Evolutionary conservation across 2,797 vertebrate genomes (phyloP), one percentile per base, ranked within the genome.

Genomic region (Mormyrops attenuatus): DNA sequence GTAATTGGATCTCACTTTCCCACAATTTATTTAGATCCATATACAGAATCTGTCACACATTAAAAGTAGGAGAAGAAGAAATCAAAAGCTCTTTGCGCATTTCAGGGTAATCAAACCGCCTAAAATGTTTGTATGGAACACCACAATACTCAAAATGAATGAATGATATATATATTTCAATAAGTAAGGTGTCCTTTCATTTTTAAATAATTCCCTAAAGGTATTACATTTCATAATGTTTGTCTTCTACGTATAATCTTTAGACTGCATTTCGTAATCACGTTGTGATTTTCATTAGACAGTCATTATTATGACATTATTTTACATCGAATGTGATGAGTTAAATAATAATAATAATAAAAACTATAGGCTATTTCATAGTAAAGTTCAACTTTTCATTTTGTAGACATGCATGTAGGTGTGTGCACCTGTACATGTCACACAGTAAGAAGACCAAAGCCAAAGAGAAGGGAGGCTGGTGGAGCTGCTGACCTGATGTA

Each of bases 401-500:
- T 22, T 22, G 57, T 22, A 60, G n/a, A 60, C 13, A n/a, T 17
- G 30, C 41, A 41, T 8, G 38, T 17, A 44, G 22, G 34, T 41
- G 73, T 44, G 38, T 2, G 2, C 17, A 44, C 6, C 20, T 20
- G 38, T 8, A 80, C 66, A 17, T 38, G 66, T 73, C 66, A 34
- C 26, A 38, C 0, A 3, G 38, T 50, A 63, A 63, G 38, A 82
- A 5, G 3, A 85, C 20, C n/a, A 50, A n/a, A 50, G 47, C 47
- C 20, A 15, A 22, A 7, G 9, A 22, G 38, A 85, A 4, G 41
- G 26, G 49, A 11, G 82, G 8, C 38, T 34, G 22, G 49, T 22
- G 49, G 26, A 8, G 38, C 89, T 92, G 13, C 88, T 95, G 92
- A 99, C 98, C 98, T 95, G 94, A 99, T 98, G 91, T 96, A 99